These are phyloP conservation scores for Gephyroberyx darwinii DNA, from an alignment of 2,797 vertebrate species.

Conservation along the genomic window DNA sequence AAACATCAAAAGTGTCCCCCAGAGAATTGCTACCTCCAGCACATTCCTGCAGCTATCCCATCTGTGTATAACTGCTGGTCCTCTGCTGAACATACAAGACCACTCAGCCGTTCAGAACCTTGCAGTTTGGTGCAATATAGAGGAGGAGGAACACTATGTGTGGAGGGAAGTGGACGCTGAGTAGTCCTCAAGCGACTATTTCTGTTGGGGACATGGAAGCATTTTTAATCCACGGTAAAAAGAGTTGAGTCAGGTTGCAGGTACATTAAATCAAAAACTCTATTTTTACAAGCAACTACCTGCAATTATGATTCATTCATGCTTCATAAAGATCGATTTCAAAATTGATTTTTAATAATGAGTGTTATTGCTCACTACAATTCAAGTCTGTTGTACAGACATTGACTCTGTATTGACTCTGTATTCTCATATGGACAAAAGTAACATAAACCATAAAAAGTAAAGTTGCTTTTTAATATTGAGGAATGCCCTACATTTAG, in stretches of 20 bases:
- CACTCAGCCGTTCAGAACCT: conserved; percentile 10
- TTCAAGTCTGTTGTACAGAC: not conserved
- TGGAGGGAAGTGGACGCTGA: not conserved
- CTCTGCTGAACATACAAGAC: conserved; percentile 34
- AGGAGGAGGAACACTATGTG: not conserved
- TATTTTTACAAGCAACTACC: no score
- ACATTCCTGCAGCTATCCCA: conserved; percentile 35
- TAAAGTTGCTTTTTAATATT: not conserved
- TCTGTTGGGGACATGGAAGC: not conserved
- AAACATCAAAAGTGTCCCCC: conserved; percentile 2
- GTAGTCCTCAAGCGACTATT: not conserved
- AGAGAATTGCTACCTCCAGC: conserved; percentile 1
- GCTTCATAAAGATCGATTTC: no score
- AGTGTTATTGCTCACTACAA: not conserved
- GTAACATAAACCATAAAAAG: not conserved
- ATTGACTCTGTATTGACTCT: not conserved
- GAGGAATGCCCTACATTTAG: not conserved
- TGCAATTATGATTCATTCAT: no score
- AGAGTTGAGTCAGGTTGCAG: no score
- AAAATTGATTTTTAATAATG: no score
- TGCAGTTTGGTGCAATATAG: not conserved
- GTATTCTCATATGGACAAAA: not conserved
- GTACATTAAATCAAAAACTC: no score
- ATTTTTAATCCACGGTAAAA: not conserved
- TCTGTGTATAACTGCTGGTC: conserved; percentile 39